Evolutionary conservation across 2,113 vertebrate genomes (phyloP).

Genomic region (Tragelaphus scriptus): DNA sequence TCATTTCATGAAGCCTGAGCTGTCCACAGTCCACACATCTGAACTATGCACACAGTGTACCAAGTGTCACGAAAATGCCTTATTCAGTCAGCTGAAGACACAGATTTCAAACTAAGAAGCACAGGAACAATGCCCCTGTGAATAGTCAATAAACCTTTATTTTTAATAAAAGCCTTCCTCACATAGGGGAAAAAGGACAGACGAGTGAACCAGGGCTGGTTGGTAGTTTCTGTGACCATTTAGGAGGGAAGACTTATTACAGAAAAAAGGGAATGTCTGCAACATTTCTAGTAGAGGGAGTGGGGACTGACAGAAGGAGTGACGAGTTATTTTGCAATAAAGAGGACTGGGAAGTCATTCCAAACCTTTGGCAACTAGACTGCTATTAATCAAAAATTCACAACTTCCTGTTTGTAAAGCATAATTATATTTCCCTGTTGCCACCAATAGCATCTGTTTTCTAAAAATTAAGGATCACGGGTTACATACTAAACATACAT

Average conservation of each 20-base stretch:
- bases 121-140: background rate
- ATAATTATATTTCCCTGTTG: background rate
- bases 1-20: background rate
- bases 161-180: background rate
- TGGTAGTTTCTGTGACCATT: background rate
- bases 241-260: background rate
- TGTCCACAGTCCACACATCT: background rate
- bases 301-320: background rate
- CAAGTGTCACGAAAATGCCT: conserved; percentile 2
- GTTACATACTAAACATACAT: background rate
- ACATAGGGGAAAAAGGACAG: background rate
- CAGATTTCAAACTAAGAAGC: background rate
- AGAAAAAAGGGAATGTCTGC: conserved; percentile 1
- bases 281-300: background rate
- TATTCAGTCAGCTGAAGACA: background rate
- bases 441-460: background rate
- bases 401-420: background rate
- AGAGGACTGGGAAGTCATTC: background rate
- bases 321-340: conserved; percentile 2
- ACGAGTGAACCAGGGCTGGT: background rate
- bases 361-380: background rate
- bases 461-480: background rate
- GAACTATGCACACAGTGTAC: background rate
- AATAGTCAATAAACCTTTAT: conserved; percentile 8
- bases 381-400: background rate